phyloP scores from a whole-genome alignment of 2,797 vertebrate species.

The Tapera naevia region DNA sequence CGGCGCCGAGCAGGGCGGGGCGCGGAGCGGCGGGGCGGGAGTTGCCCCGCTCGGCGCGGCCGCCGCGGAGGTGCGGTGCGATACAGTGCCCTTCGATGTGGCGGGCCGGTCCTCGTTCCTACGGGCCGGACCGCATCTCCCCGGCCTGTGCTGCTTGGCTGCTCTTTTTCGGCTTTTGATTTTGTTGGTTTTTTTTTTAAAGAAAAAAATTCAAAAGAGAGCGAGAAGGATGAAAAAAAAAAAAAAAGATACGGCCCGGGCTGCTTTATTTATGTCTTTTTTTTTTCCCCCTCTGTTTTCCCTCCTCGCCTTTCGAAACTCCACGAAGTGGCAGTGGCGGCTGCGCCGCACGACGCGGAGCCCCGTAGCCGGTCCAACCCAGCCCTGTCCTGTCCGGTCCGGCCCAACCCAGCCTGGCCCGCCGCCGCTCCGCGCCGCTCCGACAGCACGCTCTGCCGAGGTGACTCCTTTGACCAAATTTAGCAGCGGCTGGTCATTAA shows the following conservation, averaged over 20 bases:
- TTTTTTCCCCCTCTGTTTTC: not conserved
- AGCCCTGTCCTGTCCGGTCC: not conserved
- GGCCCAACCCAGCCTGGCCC: not conserved
- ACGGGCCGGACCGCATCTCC: not conserved
- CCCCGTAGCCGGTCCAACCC: not conserved
- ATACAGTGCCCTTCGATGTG: not conserved
- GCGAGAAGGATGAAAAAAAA: constrained; percentile 27
- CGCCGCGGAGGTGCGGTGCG: not conserved
- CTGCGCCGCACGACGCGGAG: not conserved
- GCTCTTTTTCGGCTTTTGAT: not conserved
- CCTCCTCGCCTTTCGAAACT: constrained; percentile 26
- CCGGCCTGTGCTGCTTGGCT: not conserved
- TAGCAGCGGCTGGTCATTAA: constrained; percentile 86
- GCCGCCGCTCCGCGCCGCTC: constrained; percentile 66
- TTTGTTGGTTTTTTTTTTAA: not conserved
- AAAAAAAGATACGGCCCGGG: constrained; percentile 31
- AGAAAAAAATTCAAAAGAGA: not conserved
- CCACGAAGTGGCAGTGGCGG: constrained; percentile 2
- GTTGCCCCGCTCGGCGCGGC: not conserved
- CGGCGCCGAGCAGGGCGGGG: not conserved
- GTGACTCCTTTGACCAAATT: constrained; percentile 87
- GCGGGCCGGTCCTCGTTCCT: not conserved
- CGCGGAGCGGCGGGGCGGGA: not conserved
- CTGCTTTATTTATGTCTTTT: constrained; percentile 60
- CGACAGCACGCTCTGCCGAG: constrained; percentile 77